phyloP scores from a whole-genome alignment of 2,113 vertebrate genomes.

The Zosterops pallidus region DNA sequence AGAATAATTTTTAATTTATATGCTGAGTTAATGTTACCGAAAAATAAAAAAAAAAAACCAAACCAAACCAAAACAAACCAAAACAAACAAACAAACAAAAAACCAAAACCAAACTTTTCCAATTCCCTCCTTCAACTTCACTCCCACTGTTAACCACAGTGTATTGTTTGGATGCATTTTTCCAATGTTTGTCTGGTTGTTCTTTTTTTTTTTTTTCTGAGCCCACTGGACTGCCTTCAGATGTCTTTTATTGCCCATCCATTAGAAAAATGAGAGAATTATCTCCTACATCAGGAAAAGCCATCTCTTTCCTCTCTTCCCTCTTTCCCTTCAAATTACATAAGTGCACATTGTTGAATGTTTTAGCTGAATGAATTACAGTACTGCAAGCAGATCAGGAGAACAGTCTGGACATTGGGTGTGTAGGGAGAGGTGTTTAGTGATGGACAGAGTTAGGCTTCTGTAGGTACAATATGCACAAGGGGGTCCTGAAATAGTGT shows the following conservation, averaged over 20 bases:
- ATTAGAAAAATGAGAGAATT: neutral
- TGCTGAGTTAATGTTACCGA: neutral
- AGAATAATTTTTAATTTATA: neutral
- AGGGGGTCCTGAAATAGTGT: neutral
- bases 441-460: neutral
- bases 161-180: constrained; percentile 9
- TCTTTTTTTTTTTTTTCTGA: constrained; percentile 1
- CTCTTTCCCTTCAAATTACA: constrained; percentile 15
- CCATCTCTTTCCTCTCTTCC: neutral
- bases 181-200: neutral
- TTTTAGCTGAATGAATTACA: neutral
- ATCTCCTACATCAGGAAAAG: constrained; percentile 6
- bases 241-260: constrained; percentile 20
- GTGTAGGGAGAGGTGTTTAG: neutral
- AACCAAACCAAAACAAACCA: too few relatives aligned
- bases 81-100: too few relatives aligned
- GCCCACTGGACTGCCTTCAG: neutral
- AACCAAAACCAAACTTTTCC: neutral
- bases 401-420: neutral
- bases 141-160: neutral
- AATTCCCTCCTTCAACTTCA: neutral
- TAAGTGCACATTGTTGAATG: constrained; percentile 18
- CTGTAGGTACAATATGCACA: neutral
- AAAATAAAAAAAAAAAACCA: neutral
- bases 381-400: neutral